These are phyloP conservation scores for Oscheius sp. DNA, from an alignment of 1,140 invertebrate genomes.

Conservation along the genomic window DNA sequence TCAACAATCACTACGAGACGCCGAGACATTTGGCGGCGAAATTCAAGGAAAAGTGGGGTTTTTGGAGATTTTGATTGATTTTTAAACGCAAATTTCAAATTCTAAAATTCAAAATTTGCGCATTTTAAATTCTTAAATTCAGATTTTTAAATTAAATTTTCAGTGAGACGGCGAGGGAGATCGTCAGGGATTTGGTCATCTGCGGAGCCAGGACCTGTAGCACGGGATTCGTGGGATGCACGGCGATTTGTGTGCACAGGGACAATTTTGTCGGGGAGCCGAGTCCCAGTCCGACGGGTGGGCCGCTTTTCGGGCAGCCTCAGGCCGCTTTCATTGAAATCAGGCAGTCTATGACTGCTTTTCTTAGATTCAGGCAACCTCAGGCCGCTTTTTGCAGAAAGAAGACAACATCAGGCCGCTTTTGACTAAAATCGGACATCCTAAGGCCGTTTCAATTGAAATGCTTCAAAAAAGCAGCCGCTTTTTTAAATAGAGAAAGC, in stretches of 20 bases:
- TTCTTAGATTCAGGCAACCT: too few species aligned
- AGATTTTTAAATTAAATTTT: not conserved
- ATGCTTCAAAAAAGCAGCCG: too few species aligned
- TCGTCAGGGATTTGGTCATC: constrained; percentile 16
- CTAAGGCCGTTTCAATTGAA: too few species aligned
- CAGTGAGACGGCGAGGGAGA: constrained; percentile 24
- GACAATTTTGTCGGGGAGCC: not conserved
- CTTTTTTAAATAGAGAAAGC: too few species aligned
- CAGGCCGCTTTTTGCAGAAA: too few species aligned
- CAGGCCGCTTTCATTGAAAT: too few species aligned
- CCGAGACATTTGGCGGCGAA: constrained; percentile 74
- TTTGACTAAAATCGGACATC: too few species aligned
- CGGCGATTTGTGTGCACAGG: constrained; percentile 21
- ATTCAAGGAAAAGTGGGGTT: constrained; percentile 47
- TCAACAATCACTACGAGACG: constrained; percentile 73
- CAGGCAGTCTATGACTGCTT: too few species aligned
- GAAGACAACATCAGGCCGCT: too few species aligned
- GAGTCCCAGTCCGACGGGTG: too few species aligned
- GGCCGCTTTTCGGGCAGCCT: too few species aligned
- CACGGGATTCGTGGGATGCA: constrained; percentile 22
- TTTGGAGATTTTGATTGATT: not conserved
- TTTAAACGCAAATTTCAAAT: not conserved
- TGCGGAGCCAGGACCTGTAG: constrained; percentile 18
- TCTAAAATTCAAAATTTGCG: not conserved
- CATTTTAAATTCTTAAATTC: not conserved